Conservation (phyloP, 1,140 invertebrate genomes). For the Trichomalopsis sarcophagae region DNA sequence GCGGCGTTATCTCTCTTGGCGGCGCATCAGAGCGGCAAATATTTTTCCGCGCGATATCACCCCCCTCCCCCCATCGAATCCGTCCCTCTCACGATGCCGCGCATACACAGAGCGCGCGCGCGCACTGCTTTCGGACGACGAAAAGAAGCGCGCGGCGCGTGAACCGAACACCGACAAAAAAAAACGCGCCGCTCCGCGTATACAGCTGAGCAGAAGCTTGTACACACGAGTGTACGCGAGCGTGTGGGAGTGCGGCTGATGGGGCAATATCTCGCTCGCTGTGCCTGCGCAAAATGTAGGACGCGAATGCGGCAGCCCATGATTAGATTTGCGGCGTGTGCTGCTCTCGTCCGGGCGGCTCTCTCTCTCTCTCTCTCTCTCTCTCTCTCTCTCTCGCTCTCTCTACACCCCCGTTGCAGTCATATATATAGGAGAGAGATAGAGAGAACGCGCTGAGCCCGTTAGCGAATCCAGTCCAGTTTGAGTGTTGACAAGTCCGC, state of each 20-base stretch:
- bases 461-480: conserved; percentile 67
- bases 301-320: conserved; percentile 68
- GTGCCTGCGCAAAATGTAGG: conserved; percentile 55
- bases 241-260: conserved; percentile 34
- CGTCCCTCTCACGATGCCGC: neutral
- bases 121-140: no score
- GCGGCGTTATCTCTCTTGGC: neutral
- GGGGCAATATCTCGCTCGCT: conserved; percentile 36
- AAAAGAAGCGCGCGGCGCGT: neutral
- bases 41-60: conserved; percentile 18
- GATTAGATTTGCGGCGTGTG: conserved; percentile 70
- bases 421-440: neutral
- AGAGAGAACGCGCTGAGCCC: conserved; percentile 59
- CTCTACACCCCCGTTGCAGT: conserved; percentile 55
- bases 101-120: no score
- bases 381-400: no score
- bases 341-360: conserved; percentile 44
- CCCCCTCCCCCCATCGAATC: neutral
- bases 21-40: conserved; percentile 14
- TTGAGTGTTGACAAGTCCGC: conserved; percentile 70
- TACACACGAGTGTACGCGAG: neutral
- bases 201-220: neutral
- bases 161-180: neutral
- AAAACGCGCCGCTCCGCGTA: neutral
- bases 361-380: neutral